These are phyloP conservation scores for Garrulus glandarius DNA, from an alignment of 2,797 vertebrate genomes.

Conservation along the genomic window DNA sequence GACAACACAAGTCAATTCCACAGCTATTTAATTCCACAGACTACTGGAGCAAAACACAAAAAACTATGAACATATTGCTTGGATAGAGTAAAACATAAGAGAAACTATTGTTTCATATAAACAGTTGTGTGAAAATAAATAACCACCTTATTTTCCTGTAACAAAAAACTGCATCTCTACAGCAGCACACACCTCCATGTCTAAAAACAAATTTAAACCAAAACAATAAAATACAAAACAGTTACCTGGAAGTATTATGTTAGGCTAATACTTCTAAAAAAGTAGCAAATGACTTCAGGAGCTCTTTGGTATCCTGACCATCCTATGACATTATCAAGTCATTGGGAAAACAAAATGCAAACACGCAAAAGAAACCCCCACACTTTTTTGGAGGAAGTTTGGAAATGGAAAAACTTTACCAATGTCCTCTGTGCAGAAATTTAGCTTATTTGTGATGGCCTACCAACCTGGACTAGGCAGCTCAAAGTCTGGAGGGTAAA, in stretches of 20 bases:
- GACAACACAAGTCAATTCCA: not conserved
- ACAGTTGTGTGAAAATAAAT: not conserved
- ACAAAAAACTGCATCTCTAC: not conserved
- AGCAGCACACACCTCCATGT: not conserved
- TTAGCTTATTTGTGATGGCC: not conserved
- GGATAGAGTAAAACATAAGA: not conserved
- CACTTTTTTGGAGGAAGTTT: not conserved
- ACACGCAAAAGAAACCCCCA: fast-evolving
- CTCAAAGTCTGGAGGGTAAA: slow-evolving; percentile 7
- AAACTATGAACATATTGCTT: not conserved
- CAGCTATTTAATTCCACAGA: not conserved
- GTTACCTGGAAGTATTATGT: not conserved
- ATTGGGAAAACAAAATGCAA: not conserved
- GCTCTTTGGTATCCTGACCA: not conserved
- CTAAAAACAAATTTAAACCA: not conserved
- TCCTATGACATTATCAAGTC: not conserved
- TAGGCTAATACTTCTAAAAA: not conserved
- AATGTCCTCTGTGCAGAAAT: not conserved
- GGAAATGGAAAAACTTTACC: not conserved
- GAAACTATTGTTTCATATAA: not conserved
- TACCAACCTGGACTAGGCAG: not conserved
- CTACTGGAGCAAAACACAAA: not conserved
- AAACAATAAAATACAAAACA: not conserved
- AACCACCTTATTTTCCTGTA: not conserved
- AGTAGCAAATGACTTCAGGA: not conserved